Evolutionary conservation across 2,797 vertebrate species (phyloP).

Genomic region (Hippoglossus hippoglossus): DNA sequence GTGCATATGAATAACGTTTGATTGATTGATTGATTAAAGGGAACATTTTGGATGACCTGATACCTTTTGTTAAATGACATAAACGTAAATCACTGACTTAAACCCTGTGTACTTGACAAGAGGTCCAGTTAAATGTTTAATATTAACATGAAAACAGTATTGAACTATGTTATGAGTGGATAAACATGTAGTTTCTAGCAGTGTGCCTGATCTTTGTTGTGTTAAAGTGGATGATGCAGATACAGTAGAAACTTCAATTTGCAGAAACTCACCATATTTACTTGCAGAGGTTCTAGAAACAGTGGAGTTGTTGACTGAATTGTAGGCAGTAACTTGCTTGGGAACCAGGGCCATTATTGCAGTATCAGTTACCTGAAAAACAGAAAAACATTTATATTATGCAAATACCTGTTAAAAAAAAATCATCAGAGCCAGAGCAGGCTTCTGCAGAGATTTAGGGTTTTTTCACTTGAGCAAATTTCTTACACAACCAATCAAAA

Average conservation of each 20-base stretch:
- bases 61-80: too few relatives aligned
- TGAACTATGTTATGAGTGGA: not conserved
- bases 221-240: not conserved
- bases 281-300: slow-evolving; percentile 97
- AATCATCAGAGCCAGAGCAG: slow-evolving; percentile 23
- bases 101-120: too few relatives aligned
- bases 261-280: slow-evolving; percentile 91
- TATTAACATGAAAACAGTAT: not conserved
- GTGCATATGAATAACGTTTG: too few relatives aligned
- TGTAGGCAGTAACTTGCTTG: slow-evolving; percentile 98
- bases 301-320: slow-evolving; percentile 97
- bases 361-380: slow-evolving; percentile 92
- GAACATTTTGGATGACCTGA: too few relatives aligned
- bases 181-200: too few relatives aligned
- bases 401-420: slow-evolving; percentile 25
- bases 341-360: slow-evolving; percentile 96
- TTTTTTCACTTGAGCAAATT: slow-evolving; percentile 29
- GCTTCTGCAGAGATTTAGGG: not conserved
- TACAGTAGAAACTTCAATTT: not conserved
- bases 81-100: too few relatives aligned
- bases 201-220: too few relatives aligned
- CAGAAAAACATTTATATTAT: slow-evolving; percentile 32
- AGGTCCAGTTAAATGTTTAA: too few relatives aligned
- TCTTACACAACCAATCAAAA: slow-evolving; percentile 42
- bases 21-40: too few relatives aligned